Evolutionary conservation across 2,113 vertebrate species (phyloP).

Genomic region (Otis tarda): DNA sequence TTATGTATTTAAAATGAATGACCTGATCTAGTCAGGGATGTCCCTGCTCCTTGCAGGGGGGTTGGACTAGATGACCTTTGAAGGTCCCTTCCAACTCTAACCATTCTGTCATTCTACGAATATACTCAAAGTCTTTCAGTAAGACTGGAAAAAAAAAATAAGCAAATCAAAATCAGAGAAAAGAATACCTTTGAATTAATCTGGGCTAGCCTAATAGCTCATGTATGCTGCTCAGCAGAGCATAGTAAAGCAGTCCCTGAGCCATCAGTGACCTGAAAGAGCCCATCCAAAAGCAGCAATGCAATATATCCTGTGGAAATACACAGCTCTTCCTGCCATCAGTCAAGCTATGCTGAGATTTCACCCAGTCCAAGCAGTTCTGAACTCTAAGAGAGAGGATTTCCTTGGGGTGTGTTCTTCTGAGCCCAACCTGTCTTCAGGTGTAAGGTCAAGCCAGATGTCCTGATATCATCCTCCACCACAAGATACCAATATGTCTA

Average conservation of each 20-base stretch:
- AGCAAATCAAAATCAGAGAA: not conserved
- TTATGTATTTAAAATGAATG: not conserved
- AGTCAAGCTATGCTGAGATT: not conserved
- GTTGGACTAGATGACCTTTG: too few species aligned
- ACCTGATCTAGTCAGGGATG: too few species aligned
- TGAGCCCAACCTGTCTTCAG: not conserved
- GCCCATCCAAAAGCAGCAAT: not conserved
- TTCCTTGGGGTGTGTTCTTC: not conserved
- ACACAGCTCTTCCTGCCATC: not conserved
- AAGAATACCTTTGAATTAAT: not conserved
- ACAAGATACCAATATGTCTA: not conserved
- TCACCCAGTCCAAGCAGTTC: fast-evolving
- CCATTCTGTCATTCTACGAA: not conserved
- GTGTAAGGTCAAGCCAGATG: not conserved
- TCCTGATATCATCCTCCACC: not conserved
- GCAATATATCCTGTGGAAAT: not conserved
- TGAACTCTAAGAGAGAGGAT: not conserved
- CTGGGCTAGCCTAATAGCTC: not conserved
- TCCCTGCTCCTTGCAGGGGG: too few species aligned
- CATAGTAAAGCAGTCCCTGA: not conserved
- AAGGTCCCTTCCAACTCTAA: too few species aligned
- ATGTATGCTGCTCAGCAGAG: not conserved
- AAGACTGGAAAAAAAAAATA: not conserved
- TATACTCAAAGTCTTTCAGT: not conserved
- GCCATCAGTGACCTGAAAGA: not conserved